These are phyloP conservation scores for Micromys minutus DNA, from an alignment of 2,113 vertebrate species.

Conservation along the genomic window DNA sequence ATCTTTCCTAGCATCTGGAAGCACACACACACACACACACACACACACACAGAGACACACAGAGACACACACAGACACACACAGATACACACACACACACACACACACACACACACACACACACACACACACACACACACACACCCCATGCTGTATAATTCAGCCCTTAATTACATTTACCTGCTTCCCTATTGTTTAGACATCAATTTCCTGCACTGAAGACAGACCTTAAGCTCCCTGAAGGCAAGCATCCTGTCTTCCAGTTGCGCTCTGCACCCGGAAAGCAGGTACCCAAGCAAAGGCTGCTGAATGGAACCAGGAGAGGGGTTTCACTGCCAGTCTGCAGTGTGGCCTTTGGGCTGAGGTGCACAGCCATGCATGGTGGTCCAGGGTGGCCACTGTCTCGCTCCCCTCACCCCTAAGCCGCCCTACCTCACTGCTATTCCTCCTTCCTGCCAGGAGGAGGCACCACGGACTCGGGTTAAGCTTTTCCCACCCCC, in stretches of 20 bases:
- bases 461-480: conserved; percentile 74
- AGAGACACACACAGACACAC: not conserved
- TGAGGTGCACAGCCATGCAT: not conserved
- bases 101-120: not conserved
- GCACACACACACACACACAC: not conserved
- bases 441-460: conserved; percentile 46
- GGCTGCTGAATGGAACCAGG: not conserved
- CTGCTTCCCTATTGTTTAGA: not conserved
- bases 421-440: not conserved
- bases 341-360: not conserved
- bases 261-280: not conserved
- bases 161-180: not conserved
- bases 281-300: not conserved
- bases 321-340: not conserved
- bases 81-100: not conserved
- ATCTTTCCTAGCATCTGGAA: not conserved
- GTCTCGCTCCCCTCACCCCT: not conserved
- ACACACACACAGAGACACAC: not conserved
- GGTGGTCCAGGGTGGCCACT: not conserved
- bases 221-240: conserved; percentile 69
- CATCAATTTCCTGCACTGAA: not conserved
- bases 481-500: conserved; percentile 63
- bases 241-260: conserved; percentile 56
- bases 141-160: too few species aligned
- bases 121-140: not conserved